Percentiles rank a stretch among this genome's conserved stretches.
phyloP scores from a whole-genome alignment of 1,140 invertebrate genomes.

The Hylyphantes graminicola region DNA sequence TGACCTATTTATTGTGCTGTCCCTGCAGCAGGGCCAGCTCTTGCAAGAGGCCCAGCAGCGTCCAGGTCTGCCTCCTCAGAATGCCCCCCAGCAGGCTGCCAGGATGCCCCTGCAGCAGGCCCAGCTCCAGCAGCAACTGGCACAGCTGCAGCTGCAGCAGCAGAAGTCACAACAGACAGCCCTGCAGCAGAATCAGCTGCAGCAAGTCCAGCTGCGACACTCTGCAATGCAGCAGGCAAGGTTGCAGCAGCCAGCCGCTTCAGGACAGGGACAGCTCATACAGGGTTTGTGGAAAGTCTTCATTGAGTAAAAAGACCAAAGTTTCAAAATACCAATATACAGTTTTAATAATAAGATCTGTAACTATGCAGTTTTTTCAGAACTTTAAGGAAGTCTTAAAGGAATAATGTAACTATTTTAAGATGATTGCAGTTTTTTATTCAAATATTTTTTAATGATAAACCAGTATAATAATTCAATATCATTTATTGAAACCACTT shows the following conservation, averaged over 20 bases:
- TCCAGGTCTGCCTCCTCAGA: neutral
- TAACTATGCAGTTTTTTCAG: too few species aligned
- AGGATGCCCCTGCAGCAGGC: conserved; percentile 34
- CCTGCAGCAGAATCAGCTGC: conserved; percentile 47
- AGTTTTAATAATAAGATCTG: too few species aligned
- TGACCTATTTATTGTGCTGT: neutral
- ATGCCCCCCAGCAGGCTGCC: conserved; percentile 23
- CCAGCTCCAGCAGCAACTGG: conserved; percentile 38
- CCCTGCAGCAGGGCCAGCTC: conserved; percentile 25
- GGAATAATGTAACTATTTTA: too few species aligned
- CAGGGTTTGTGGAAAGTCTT: neutral
- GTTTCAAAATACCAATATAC: too few species aligned
- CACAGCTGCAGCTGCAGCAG: conserved; percentile 27
- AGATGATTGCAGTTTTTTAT: too few species aligned
- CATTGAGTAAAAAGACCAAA: too few species aligned
- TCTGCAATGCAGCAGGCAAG: conserved; percentile 38
- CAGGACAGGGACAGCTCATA: conserved; percentile 10
- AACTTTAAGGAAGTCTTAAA: too few species aligned
- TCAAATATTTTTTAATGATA: too few species aligned
- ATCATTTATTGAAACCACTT: too few species aligned
- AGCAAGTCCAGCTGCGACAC: conserved; percentile 42
- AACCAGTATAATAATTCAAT: too few species aligned
- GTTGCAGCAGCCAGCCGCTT: conserved; percentile 35
- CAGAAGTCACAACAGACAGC: conserved; percentile 21
- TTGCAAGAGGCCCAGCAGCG: conserved; percentile 18